A percentile compares a stretch with the other conserved stretches of the same genome.
These are phyloP conservation scores for Notarius lentiginosus DNA, from an alignment of 2,113 vertebrate species.

Conservation along the genomic window DNA sequence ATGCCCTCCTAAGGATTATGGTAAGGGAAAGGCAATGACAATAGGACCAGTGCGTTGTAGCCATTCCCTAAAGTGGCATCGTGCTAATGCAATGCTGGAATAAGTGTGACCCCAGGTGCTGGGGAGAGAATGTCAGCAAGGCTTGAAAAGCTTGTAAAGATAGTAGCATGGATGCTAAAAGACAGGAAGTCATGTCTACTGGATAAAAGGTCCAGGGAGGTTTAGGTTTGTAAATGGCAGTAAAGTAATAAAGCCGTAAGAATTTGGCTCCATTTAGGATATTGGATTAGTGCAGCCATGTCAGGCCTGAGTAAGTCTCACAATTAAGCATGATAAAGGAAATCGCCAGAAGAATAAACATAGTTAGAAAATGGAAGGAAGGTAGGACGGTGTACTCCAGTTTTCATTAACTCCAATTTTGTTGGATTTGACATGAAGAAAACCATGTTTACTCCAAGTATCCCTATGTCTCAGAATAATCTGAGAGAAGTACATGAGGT, in stretches of 20 bases:
- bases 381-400: neutral
- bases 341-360: neutral
- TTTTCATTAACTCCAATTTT: neutral
- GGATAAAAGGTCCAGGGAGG: neutral
- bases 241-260: neutral
- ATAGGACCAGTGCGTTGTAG: neutral
- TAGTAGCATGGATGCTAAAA: neutral
- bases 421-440: neutral
- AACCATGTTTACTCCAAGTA: neutral
- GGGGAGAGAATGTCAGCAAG: neutral
- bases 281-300: neutral
- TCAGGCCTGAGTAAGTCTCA: neutral
- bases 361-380: neutral
- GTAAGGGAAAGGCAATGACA: conserved; percentile 22
- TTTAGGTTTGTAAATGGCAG: conserved; percentile 12
- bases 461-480: neutral
- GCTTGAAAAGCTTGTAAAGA: conserved; percentile 15
- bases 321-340: neutral
- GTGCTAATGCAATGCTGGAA: conserved; percentile 49
- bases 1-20: conserved; percentile 16
- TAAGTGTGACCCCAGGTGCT: neutral
- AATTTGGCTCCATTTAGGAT: neutral
- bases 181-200: neutral
- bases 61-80: conserved; percentile 24
- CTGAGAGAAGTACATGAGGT: too few relatives aligned